Percentiles rank a stretch among this genome's conserved stretches.
phyloP scores from a whole-genome alignment of 2,113 vertebrate species.

The Megaceryle maxima region DNA sequence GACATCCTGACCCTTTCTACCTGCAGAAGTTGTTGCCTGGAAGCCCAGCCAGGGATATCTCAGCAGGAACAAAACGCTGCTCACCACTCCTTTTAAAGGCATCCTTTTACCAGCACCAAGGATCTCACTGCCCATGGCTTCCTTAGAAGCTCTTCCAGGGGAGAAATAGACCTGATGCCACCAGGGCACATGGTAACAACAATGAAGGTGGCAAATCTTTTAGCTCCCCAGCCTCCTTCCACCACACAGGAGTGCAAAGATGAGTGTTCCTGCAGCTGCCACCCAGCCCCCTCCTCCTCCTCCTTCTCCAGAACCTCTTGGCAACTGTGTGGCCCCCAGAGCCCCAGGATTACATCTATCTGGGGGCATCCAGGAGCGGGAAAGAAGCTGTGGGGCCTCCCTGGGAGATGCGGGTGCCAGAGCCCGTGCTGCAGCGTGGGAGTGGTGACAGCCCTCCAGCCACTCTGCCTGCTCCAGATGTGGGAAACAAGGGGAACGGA shows the following conservation, averaged over 20 bases:
- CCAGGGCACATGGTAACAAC: background rate
- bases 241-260: background rate
- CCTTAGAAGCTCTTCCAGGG: background rate
- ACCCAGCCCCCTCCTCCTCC: background rate
- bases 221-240: background rate
- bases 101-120: background rate
- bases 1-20: background rate
- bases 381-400: rapidly evolving
- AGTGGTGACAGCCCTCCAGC: background rate
- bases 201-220: background rate
- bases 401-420: background rate
- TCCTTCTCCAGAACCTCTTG: background rate
- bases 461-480: background rate
- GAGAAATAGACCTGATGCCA: background rate
- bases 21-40: background rate
- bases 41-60: background rate
- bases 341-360: rapidly evolving
- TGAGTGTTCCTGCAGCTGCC: rapidly evolving
- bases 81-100: background rate
- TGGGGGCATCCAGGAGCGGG: background rate
- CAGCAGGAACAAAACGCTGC: background rate
- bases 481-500: background rate
- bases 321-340: background rate
- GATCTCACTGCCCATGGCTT: background rate
- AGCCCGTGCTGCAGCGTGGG: background rate